Percentiles rank a stretch among this genome's conserved stretches.
Conservation (phyloP, 2,113 vertebrate genomes). For the Perccottus glenii region DNA sequence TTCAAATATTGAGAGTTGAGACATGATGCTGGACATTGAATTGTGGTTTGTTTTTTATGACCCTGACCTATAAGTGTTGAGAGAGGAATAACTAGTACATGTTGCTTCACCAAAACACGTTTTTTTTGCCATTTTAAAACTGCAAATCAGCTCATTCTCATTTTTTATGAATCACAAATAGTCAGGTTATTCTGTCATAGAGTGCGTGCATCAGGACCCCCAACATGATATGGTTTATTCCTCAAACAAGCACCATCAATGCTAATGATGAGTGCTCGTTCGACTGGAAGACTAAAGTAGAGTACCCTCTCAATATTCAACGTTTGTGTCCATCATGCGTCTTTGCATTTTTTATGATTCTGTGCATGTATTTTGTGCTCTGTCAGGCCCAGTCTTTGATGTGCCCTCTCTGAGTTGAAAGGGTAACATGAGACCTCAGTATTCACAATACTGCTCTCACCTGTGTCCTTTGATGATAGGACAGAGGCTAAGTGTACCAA, state of each 20-base stretch:
- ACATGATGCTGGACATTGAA: too few relatives aligned
- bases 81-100: too few relatives aligned
- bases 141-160: too few relatives aligned
- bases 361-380: slow-evolving; percentile 62
- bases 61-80: too few relatives aligned
- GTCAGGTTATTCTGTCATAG: too few relatives aligned
- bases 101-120: too few relatives aligned
- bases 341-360: slow-evolving; percentile 48
- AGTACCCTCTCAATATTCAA: slow-evolving; percentile 2
- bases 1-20: too few relatives aligned
- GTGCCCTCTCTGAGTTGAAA: slow-evolving; percentile 77
- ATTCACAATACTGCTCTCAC: slow-evolving; percentile 81
- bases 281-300: background rate
- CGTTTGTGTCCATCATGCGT: slow-evolving; percentile 18
- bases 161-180: too few relatives aligned
- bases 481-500: slow-evolving; percentile 77
- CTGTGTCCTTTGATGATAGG: slow-evolving; percentile 82
- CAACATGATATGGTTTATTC: too few relatives aligned
- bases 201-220: too few relatives aligned
- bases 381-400: slow-evolving; percentile 78
- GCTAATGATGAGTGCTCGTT: slow-evolving; percentile 2
- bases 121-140: too few relatives aligned
- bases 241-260: background rate
- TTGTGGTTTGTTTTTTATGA: too few relatives aligned
- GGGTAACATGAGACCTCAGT: slow-evolving; percentile 78